Percentiles rank a stretch among this genome's conserved stretches.
These are phyloP conservation scores for Megaceryle maxima DNA, from an alignment of 2,113 vertebrate species.

Conservation along the genomic window DNA sequence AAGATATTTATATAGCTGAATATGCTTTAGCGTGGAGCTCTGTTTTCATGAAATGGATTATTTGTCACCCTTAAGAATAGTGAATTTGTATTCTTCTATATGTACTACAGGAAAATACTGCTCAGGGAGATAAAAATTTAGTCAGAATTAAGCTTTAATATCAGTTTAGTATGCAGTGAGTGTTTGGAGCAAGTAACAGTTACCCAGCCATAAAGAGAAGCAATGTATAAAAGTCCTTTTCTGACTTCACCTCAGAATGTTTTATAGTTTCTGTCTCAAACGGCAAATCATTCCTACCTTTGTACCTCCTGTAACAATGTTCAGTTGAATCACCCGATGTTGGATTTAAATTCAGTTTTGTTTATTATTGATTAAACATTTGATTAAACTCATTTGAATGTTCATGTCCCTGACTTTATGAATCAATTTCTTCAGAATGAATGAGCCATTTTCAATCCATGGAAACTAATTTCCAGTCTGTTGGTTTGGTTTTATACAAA, in stretches of 20 bases:
- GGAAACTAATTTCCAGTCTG: neutral
- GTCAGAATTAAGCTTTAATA: neutral
- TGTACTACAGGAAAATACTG: neutral
- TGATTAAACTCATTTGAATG: neutral
- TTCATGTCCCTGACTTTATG: neutral
- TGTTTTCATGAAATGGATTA: neutral
- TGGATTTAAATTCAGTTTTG: neutral
- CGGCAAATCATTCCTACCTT: neutral
- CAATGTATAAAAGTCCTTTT: neutral
- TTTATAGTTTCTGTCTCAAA: neutral
- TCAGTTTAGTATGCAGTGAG: neutral
- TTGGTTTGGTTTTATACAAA: neutral
- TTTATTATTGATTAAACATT: neutral
- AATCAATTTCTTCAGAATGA: neutral
- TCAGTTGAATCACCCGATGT: neutral
- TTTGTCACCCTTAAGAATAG: neutral
- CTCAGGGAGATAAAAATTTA: neutral
- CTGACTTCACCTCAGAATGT: neutral
- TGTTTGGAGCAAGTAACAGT: neutral
- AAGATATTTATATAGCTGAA: neutral
- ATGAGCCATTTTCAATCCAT: slow-evolving; percentile 5
- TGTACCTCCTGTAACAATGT: neutral
- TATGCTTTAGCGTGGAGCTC: neutral
- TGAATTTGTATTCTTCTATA: neutral
- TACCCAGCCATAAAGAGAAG: neutral